Conservation (phyloP, 2,113 vertebrate genomes). For the Zingel zingel region DNA sequence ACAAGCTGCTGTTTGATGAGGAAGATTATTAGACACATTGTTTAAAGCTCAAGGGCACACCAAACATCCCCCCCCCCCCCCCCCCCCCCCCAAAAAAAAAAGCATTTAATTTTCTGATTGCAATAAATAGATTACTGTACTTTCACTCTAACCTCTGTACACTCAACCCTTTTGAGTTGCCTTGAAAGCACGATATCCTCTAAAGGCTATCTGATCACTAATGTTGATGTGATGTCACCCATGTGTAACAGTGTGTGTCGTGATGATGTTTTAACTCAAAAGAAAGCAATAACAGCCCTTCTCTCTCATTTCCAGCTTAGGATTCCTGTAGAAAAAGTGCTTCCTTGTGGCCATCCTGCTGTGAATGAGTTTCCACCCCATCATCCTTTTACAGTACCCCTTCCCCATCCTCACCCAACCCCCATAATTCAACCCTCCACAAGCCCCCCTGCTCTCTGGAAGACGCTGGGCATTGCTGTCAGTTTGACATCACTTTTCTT, state of each 20-base stretch:
- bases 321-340: slow-evolving; percentile 93
- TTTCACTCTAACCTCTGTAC: slow-evolving; percentile 28
- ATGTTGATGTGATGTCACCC: slow-evolving; percentile 60
- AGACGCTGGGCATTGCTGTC: slow-evolving; percentile 78
- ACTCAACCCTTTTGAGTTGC: slow-evolving; percentile 5
- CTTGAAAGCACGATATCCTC: slow-evolving; percentile 46
- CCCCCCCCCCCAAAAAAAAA: no score
- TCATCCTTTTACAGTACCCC: slow-evolving; percentile 79
- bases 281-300: slow-evolving; percentile 91
- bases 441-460: slow-evolving; percentile 72
- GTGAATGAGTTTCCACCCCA: slow-evolving; percentile 85
- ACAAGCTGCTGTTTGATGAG: slow-evolving; percentile 26
- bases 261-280: slow-evolving; percentile 71
- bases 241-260: slow-evolving; percentile 56
- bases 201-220: slow-evolving; percentile 33
- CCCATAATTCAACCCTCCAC: slow-evolving; percentile 71
- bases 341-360: slow-evolving; percentile 85
- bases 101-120: neutral
- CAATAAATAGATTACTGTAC: neutral
- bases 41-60: neutral
- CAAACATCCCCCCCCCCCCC: no score
- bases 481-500: slow-evolving; percentile 68
- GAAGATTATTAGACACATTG: slow-evolving; percentile 13
- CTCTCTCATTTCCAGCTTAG: slow-evolving; percentile 96
- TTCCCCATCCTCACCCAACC: slow-evolving; percentile 62